Conservation (phyloP, 2,888 invertebrate species). For the Nemoura dubitans region DNA sequence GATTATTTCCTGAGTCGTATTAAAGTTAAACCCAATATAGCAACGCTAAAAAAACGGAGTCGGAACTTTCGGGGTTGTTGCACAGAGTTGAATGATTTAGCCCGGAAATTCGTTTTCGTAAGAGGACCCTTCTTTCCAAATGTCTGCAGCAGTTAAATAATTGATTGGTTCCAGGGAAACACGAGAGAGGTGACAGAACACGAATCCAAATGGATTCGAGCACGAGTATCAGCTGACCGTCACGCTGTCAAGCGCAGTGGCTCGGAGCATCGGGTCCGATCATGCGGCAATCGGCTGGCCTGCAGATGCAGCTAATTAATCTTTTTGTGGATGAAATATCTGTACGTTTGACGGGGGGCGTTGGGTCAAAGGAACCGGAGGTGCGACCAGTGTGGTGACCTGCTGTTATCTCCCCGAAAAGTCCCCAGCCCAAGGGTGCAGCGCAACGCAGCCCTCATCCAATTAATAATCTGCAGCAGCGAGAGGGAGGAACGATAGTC, state of each 20-base stretch:
- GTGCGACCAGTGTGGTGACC: conserved; percentile 17
- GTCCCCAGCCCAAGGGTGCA: not conserved
- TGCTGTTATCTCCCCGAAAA: conserved; percentile 16
- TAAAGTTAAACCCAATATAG: too few relatives aligned
- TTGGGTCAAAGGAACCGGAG: conserved; percentile 2
- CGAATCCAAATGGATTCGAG: not conserved
- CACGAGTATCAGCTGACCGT: not conserved
- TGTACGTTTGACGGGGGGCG: conserved; percentile 26
- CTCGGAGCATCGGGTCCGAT: not conserved
- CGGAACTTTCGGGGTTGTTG: too few relatives aligned
- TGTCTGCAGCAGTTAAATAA: not conserved
- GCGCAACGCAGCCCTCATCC: not conserved
- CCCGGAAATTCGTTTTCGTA: too few relatives aligned
- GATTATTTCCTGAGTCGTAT: too few relatives aligned
- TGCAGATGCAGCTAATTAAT: conserved; percentile 30
- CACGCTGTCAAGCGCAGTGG: not conserved
- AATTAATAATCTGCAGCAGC: not conserved
- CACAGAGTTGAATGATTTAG: too few relatives aligned
- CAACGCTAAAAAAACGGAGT: too few relatives aligned
- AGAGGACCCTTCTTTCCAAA: too few relatives aligned
- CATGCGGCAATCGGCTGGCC: conserved; percentile 14
- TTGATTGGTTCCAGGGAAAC: not conserved
- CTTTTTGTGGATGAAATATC: conserved; percentile 23
- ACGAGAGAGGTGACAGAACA: not conserved
- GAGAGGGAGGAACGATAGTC: not conserved